Base-by-base conservation (phyloP, 2,888 invertebrate species). In the Acleris literana region DNA sequence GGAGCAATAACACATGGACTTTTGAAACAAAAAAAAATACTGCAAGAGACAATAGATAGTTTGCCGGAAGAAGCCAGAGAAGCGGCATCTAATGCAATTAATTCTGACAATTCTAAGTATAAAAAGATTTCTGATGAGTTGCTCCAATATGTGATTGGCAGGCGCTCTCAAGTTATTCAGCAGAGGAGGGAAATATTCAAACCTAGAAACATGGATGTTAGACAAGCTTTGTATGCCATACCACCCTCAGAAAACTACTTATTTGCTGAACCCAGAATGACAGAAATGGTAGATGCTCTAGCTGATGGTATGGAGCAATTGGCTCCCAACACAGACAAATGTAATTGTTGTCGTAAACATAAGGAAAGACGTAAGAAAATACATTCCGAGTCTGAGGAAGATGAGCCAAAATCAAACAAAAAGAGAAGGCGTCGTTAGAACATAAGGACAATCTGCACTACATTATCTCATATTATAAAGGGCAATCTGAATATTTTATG, bases 141-240 rank as follows among this genome's bases (percentile, higher is more conserved):
- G n/a, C 62, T 71, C 2, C 70, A 71, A 43, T 71, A 70, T 60
- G 62, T 63, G 1, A 68, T 63, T 44, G 71, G 70, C 0, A 53
- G 68, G 11, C 64, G 71, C 4, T 65, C 69, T 5, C 68, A 69
- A 48, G 63, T 69, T 5, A 66, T 71, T 17, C 64, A 69, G 43
- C 64, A 69, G 46, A 58, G 71, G 25, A 49, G 70, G 20, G 63
- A 62, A 39, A 53, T 59, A 33, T 68, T 64, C 17, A 60, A 62
- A 25, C 68, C 69, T 1, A 44, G 18, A 13, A 68, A 68, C 16
- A 62, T 66, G 17, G 53, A 57, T 43, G 57, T 65, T 13, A 33
- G 62, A n/a, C 20, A 48, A 16, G 58, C 58, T 29, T 44, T 71
- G 18, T 64, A 56, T 39, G 56, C 54, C n/a, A 64, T 68, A 39